Conservation (phyloP, 2,888 invertebrate genomes). For the Tetropium fuscum region DNA sequence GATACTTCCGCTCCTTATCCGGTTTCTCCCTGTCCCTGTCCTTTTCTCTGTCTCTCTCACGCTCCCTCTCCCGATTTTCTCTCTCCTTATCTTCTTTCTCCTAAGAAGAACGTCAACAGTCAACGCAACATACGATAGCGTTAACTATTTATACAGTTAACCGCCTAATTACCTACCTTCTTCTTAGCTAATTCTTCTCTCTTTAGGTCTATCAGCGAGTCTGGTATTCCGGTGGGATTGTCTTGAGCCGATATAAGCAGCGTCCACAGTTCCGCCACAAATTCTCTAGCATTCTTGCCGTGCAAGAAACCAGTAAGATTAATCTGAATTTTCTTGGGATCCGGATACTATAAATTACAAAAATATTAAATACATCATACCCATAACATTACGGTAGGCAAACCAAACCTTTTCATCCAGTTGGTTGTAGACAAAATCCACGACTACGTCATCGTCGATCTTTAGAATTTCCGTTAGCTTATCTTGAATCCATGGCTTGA, state of each 20-base stretch:
- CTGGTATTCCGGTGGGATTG: slow-evolving; percentile 95
- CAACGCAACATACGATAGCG: too few species aligned
- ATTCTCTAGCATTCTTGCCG: slow-evolving; percentile 96
- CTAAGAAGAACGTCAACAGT: too few species aligned
- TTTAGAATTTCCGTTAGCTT: slow-evolving; percentile 96
- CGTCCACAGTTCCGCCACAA: slow-evolving; percentile 98
- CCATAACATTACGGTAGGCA: not conserved
- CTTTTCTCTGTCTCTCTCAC: slow-evolving; percentile 65
- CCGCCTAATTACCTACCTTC: slow-evolving; percentile 73
- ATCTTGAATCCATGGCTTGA: slow-evolving; percentile 99
- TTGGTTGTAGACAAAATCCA: slow-evolving; percentile 99
- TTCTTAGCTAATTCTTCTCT: slow-evolving; percentile 95
- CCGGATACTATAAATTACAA: slow-evolving; percentile 81
- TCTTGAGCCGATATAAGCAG: slow-evolving; percentile 95
- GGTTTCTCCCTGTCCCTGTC: slow-evolving; percentile 62
- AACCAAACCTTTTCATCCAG: slow-evolving; percentile 88
- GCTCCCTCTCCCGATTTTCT: slow-evolving; percentile 64
- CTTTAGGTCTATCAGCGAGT: slow-evolving; percentile 93
- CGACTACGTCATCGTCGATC: slow-evolving; percentile 98
- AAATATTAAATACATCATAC: slow-evolving; percentile 24
- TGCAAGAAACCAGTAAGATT: slow-evolving; percentile 99
- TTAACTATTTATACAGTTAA: too few species aligned
- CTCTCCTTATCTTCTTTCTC: slow-evolving; percentile 82
- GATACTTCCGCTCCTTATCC: slow-evolving; percentile 66
- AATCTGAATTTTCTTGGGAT: slow-evolving; percentile 99